phyloP scores from a whole-genome alignment of 2,888 invertebrate species.

The Pheosia gnoma region DNA sequence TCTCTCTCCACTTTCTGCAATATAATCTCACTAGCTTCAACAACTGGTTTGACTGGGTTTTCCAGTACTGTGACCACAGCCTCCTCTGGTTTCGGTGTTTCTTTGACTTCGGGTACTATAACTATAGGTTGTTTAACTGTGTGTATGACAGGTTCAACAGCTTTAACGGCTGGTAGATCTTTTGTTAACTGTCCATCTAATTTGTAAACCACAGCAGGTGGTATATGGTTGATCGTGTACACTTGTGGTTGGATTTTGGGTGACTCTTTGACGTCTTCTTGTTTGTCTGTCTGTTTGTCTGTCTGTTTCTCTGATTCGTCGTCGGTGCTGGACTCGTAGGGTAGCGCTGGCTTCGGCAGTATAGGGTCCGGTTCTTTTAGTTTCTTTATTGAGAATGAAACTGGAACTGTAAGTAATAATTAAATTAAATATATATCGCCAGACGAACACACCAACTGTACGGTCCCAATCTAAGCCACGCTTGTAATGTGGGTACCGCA shows the following conservation, averaged over 20 bases:
- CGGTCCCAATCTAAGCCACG: too few relatives aligned
- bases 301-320: constrained; percentile 75
- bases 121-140: constrained; percentile 24
- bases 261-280: constrained; percentile 36
- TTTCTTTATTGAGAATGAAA: constrained; percentile 94
- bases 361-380: constrained; percentile 88
- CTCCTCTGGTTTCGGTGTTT: constrained; percentile 32
- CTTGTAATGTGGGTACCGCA: too few relatives aligned
- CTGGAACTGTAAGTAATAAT: constrained; percentile 84
- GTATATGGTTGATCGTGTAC: constrained; percentile 42
- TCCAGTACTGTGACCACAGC: constrained; percentile 12
- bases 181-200: constrained; percentile 57
- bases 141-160: constrained; percentile 19
- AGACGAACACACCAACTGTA: too few relatives aligned
- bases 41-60: constrained; percentile 21
- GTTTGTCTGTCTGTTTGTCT: constrained; percentile 43
- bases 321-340: constrained; percentile 90
- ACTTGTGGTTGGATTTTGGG: constrained; percentile 40
- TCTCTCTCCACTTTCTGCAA: constrained; percentile 29
- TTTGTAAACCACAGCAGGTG: constrained; percentile 68
- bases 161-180: constrained; percentile 49
- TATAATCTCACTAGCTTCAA: constrained; percentile 21
- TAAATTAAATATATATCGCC: background rate
- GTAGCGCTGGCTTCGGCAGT: constrained; percentile 89
- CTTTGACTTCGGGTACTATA: constrained; percentile 15